Evolutionary conservation across 2,888 invertebrate genomes (phyloP), one percentile per base, ranked within the genome.

Genomic region (Sesamia inferens): DNA sequence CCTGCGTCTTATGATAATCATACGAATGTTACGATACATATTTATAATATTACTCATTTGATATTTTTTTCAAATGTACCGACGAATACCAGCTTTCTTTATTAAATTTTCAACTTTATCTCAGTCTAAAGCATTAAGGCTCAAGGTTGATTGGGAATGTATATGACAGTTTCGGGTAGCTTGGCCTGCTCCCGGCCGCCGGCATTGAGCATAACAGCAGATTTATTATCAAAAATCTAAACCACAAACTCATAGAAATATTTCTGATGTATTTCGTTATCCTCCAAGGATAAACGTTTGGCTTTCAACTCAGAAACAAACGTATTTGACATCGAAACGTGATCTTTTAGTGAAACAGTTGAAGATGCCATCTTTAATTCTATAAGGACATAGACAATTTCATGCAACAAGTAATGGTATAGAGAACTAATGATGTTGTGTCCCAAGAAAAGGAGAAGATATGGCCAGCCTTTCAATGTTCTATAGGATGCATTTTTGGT

Each of bases 231-330:
- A 66, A 66, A 78, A 63, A 75, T 63, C 31, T 63, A n/a, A 74
- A 68, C 65, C 47, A 58, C 54, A 66, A 65, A 63, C 22, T 80
- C 31, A 22, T 57, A 39, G 55, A 62, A 61, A 58, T 62, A 66
- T 78, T 69, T 47, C 6, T 48, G 62, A 48, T 44, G 51, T 71
- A 72, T 79, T 79, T 68, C 78, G 68, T 70, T 69, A 81, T 81
- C 24, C 71, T 7, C 44, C 69, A 81, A 84, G 71, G 71, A 71
- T 75, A 19, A 71, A 61, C 58, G 47, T 69, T 57, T 44, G n/a
- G 48, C 39, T 64, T 81, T 59, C 47, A n/a, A 68, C 70, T 47
- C 67, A 70, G 57, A 44, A 74, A 61, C 24, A 58, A 39, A 69
- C 48, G 39, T 47, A 51, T 69, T 66, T 66, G 31, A 59, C 66